Evolutionary conservation across 2,888 invertebrate genomes (phyloP).

Genomic region (Leucophenga montana): DNA sequence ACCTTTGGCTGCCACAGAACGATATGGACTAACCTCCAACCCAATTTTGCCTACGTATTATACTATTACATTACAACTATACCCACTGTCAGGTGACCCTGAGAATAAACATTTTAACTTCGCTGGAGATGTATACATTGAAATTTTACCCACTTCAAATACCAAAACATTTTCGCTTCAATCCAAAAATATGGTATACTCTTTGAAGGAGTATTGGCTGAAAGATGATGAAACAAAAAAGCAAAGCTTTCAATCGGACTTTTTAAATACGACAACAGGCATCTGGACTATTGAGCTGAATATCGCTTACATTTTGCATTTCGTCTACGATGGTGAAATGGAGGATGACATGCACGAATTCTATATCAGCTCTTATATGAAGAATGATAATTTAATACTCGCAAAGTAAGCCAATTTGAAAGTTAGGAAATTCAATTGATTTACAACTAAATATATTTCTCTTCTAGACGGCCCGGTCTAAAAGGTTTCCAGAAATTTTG

Average conservation of each 20-base stretch:
- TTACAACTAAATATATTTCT: conserved; percentile 25
- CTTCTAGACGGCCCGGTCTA: conserved; percentile 76
- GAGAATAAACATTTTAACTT: conserved; percentile 62
- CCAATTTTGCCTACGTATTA: conserved; percentile 75
- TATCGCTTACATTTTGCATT: conserved; percentile 72
- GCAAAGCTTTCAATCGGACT: conserved; percentile 39
- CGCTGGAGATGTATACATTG: conserved; percentile 74
- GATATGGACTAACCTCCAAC: conserved; percentile 61
- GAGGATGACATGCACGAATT: conserved; percentile 75
- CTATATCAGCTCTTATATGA: conserved; percentile 73
- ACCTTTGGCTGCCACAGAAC: conserved; percentile 33
- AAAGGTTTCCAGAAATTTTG: conserved; percentile 82
- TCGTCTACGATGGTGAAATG: conserved; percentile 75
- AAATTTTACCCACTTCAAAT: conserved; percentile 70
- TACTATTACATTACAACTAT: conserved; percentile 74
- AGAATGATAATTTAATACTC: conserved; percentile 68
- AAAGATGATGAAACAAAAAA: conserved; percentile 41
- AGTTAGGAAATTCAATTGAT: not conserved
- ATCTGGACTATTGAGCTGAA: conserved; percentile 66
- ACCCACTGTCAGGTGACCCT: conserved; percentile 70
- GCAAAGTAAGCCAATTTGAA: conserved; percentile 48
- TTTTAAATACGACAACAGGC: conserved; percentile 54
- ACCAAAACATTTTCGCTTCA: conserved; percentile 74
- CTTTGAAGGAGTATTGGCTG: conserved; percentile 49
- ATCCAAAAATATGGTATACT: conserved; percentile 72